Base-by-base conservation (phyloP, 2,888 invertebrate genomes). In the Acronicta psi region DNA sequence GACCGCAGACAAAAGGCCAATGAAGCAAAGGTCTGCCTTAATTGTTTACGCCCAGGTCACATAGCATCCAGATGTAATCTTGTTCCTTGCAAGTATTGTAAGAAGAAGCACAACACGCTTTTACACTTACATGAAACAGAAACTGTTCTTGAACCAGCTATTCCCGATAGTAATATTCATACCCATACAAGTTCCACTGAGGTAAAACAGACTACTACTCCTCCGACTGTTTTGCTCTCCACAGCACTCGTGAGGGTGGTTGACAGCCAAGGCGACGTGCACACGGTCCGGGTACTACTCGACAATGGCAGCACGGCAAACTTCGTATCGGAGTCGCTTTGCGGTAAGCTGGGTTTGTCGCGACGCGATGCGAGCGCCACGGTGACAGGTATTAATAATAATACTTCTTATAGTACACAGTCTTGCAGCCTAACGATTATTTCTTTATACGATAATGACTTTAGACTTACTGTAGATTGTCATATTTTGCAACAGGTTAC, bases 321-420 rank as follows among this genome's bases (percentile, higher is more conserved):
- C n/a, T 42, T 42, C n/a, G 23, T 42, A 7, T n/a, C 42, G 11
- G 23, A 42, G 8, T 23, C 13, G 7, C 23, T 42, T 5, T 25
- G 42, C n/a, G n/a, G 23, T 23, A 42, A 42, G 42, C 42, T 42
- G 23, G n/a, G 42, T n/a, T 42, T 42, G 42, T 25, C 42, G 2
- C 18, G 42, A 25, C n/a, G 23, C n/a, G 8, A 14, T 23, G 4
- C 42, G 14, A n/a, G 23, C 29, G 29, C 29, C 29, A 31, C 29
- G 29, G 29, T 31, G 29, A 31, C 29, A 31, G 29, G 29, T 31
- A 31, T 31, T 31, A 31, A 31, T 31, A 31, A 31, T 11, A 31
- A 31, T 31, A 31, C 29, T 31, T 31, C 29, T 2, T 20, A 34
- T 6, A 34, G 34, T 34, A 34, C 34, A 6, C 34, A 34, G 34